A percentile compares a stretch with the other conserved stretches of the same genome.
phyloP scores from a whole-genome alignment of 2,797 vertebrate genomes.

The Argya squamiceps region DNA sequence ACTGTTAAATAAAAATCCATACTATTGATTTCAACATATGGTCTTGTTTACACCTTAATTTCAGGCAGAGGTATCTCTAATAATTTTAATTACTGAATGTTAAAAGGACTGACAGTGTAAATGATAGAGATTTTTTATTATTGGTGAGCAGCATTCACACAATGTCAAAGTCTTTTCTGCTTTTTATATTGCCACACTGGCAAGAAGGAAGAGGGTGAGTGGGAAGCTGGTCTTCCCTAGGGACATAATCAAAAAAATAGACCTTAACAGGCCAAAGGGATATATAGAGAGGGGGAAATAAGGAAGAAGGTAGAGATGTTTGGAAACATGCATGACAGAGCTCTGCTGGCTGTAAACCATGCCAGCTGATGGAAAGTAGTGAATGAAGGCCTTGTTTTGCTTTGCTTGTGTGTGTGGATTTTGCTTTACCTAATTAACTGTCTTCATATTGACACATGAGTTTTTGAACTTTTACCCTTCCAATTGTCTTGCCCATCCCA shows the following conservation, averaged over 20 bases:
- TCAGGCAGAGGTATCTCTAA: neutral
- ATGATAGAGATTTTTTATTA: neutral
- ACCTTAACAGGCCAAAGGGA: neutral
- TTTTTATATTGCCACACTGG: neutral
- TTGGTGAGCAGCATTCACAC: neutral
- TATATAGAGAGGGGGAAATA: neutral
- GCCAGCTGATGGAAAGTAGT: neutral
- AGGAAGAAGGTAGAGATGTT: neutral
- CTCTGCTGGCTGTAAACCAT: neutral
- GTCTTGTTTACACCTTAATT: neutral
- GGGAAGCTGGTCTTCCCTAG: neutral
- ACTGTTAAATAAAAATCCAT: neutral
- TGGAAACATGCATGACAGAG: neutral
- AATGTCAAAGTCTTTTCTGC: neutral
- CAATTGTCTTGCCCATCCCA: neutral
- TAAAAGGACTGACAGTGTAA: neutral
- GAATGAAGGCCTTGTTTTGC: neutral
- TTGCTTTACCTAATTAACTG: neutral
- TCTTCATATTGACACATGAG: neutral
- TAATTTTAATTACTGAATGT: neutral
- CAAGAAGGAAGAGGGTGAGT: neutral
- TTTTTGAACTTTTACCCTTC: neutral
- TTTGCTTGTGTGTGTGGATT: neutral
- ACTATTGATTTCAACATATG: neutral
- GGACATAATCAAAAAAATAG: neutral